A percentile compares a stretch with the other conserved stretches of the same genome.
Conservation (phyloP, 2,113 vertebrate species). For the Neodontobutis hainanensis region DNA sequence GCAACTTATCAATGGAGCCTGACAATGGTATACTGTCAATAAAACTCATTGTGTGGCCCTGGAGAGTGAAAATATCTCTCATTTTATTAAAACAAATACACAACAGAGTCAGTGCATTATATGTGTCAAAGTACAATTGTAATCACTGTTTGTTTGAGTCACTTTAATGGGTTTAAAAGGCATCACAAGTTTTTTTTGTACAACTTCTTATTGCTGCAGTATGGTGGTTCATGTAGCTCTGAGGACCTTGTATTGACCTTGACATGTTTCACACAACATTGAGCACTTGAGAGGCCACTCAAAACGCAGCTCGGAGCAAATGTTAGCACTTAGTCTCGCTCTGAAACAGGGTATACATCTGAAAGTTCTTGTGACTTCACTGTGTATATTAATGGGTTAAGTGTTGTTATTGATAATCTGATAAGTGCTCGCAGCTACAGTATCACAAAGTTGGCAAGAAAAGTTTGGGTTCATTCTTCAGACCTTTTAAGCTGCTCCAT, state of each 20-base stretch:
- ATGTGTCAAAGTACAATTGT: neutral
- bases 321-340: neutral
- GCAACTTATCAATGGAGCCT: too few species aligned
- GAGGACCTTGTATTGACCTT: neutral
- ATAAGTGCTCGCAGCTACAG: neutral
- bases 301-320: neutral
- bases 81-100: neutral
- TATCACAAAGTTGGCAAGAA: conserved; percentile 28
- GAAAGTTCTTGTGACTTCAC: neutral
- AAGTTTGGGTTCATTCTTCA: conserved; percentile 30
- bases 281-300: neutral
- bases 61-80: too few species aligned
- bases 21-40: too few species aligned
- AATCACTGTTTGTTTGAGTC: neutral
- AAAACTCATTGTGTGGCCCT: too few species aligned
- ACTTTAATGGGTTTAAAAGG: neutral
- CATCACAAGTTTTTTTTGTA: neutral
- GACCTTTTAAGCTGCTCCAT: conserved; percentile 43
- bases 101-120: neutral
- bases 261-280: neutral
- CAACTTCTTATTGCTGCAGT: neutral
- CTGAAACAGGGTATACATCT: neutral
- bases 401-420: conserved; percentile 21
- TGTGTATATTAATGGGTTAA: neutral
- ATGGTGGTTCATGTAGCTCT: neutral